A percentile compares a stretch with the other conserved stretches of the same genome.
These are phyloP conservation scores for Solenopsis fugax DNA, from an alignment of 1,140 invertebrate genomes.

Conservation along the genomic window DNA sequence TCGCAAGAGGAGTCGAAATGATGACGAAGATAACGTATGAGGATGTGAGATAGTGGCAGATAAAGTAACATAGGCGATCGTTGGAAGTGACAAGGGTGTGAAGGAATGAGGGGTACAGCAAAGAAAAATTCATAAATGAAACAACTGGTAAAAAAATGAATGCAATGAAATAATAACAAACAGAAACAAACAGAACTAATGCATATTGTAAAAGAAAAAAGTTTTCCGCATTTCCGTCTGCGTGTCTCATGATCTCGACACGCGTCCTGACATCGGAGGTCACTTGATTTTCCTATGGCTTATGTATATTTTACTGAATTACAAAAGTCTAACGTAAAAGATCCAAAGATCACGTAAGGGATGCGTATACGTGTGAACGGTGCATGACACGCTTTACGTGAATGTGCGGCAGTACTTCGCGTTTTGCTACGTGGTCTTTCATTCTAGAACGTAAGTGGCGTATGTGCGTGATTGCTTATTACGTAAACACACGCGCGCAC, in stretches of 20 bases:
- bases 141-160: constrained; percentile 83
- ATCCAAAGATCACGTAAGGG: constrained; percentile 23
- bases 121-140: constrained; percentile 89
- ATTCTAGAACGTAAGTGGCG: constrained; percentile 35
- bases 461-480: constrained; percentile 42
- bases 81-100: constrained; percentile 65
- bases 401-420: constrained; percentile 54
- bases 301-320: neutral
- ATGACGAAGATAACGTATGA: constrained; percentile 7
- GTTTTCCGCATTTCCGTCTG: constrained; percentile 23
- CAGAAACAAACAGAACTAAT: constrained; percentile 76
- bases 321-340: neutral
- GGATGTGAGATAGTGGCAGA: constrained; percentile 49
- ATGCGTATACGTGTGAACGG: constrained; percentile 43
- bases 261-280: constrained; percentile 63
- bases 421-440: constrained; percentile 50
- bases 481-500: constrained; percentile 51
- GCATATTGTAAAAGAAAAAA: constrained; percentile 54
- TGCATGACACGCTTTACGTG: constrained; percentile 61
- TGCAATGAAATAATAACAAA: constrained; percentile 69
- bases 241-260: constrained; percentile 50
- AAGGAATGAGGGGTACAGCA: constrained; percentile 87
- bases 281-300: constrained; percentile 80
- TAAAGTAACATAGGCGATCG: constrained; percentile 18
- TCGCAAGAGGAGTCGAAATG: constrained; percentile 74